phyloP scores from a whole-genome alignment of 2,113 vertebrate species.

The Burhinus oedicnemus region DNA sequence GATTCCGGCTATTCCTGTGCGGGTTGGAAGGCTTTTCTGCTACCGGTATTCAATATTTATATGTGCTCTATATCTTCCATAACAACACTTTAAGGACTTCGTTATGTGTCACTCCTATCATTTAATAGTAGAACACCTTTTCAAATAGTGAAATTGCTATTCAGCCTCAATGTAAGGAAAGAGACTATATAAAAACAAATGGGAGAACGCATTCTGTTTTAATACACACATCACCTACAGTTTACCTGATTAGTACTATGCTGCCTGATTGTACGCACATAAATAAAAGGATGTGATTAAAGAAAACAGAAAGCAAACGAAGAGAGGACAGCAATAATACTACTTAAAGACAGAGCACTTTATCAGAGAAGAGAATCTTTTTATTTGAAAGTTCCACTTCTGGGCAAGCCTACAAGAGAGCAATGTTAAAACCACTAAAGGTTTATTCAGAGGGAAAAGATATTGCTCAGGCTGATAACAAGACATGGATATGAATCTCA shows the following conservation, averaged over 20 bases:
- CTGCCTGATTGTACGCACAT: not conserved
- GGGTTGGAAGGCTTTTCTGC: not conserved
- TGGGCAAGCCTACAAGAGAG: not conserved
- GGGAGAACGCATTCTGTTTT: not conserved
- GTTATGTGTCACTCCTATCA: not conserved
- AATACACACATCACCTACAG: not conserved
- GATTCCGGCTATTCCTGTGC: not conserved
- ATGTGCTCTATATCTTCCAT: not conserved
- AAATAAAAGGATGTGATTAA: not conserved
- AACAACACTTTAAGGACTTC: not conserved
- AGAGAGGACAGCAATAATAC: not conserved
- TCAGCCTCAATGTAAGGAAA: not conserved
- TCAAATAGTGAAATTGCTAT: not conserved
- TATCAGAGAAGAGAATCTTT: not conserved
- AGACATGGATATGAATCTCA: not conserved
- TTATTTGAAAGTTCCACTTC: not conserved
- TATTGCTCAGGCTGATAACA: not conserved
- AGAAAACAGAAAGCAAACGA: not conserved
- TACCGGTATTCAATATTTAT: not conserved
- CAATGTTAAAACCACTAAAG: not conserved
- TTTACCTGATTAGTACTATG: not conserved
- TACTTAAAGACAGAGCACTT: not conserved
- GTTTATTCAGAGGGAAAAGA: not conserved
- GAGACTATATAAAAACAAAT: not conserved
- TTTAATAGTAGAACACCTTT: not conserved